Percentiles rank a stretch among this genome's conserved stretches.
These are phyloP conservation scores for Pseudonaja textilis DNA, from an alignment of 2,113 vertebrate genomes.

Conservation along the genomic window DNA sequence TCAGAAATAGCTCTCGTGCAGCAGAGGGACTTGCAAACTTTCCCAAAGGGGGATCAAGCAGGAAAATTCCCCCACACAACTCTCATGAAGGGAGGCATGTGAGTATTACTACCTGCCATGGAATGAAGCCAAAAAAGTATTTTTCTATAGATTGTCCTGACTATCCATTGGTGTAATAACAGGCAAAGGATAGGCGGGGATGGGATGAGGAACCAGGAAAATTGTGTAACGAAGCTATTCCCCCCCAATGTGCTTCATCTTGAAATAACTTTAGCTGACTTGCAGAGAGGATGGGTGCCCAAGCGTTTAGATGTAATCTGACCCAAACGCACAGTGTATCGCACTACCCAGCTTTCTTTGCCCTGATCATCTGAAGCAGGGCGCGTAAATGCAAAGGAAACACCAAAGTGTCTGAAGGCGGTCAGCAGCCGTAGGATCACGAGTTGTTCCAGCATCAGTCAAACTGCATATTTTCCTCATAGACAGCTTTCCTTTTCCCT, in stretches of 20 bases:
- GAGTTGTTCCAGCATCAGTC: neutral
- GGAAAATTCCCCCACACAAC: neutral
- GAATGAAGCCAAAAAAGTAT: neutral
- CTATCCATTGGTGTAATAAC: neutral
- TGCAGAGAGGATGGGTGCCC: neutral
- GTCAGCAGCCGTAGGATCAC: neutral
- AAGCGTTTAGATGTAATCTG: no score
- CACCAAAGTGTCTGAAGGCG: neutral
- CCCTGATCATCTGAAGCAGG: neutral
- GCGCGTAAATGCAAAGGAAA: neutral
- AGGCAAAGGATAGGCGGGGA: neutral
- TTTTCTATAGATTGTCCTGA: neutral
- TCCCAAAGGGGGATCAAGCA: neutral
- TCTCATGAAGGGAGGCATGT: neutral
- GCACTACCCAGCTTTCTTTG: no score
- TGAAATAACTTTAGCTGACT: neutral
- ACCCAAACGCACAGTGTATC: neutral
- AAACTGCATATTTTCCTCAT: neutral
- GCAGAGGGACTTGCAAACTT: no score
- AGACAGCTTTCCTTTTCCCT: neutral
- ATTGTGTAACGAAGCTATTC: no score
- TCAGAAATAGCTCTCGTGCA: no score
- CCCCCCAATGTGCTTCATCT: neutral
- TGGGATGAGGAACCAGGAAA: no score
- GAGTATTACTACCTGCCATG: neutral